These are phyloP conservation scores for Falcaria lacertinaria DNA, from an alignment of 2,888 invertebrate species.

Conservation along the genomic window DNA sequence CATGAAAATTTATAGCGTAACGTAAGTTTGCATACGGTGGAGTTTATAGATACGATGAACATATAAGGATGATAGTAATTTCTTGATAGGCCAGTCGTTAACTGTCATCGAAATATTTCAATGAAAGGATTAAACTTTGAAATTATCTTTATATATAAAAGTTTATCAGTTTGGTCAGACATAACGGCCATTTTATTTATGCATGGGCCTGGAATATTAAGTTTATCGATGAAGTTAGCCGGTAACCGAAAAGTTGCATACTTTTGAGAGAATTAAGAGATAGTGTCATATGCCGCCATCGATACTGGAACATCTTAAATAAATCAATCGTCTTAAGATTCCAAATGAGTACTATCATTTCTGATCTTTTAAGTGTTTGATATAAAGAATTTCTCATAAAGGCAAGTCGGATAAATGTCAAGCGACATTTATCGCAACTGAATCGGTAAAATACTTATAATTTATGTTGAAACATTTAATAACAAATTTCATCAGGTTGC, in stretches of 20 bases:
- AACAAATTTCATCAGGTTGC: no score
- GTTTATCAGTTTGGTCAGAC: not conserved
- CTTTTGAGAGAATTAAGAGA: not conserved
- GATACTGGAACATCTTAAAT: constrained; percentile 39
- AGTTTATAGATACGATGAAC: not conserved
- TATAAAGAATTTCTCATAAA: constrained; percentile 40
- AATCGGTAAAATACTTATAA: constrained; percentile 40
- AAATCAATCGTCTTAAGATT: constrained; percentile 51
- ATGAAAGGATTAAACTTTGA: not conserved
- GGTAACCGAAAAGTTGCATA: not conserved
- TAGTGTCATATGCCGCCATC: constrained; percentile 26
- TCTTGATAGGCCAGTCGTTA: not conserved
- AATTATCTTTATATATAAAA: no score
- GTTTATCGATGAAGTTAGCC: not conserved
- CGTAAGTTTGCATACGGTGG: not conserved
- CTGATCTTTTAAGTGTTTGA: constrained; percentile 37
- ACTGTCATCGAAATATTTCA: not conserved
- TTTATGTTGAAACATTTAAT: constrained; percentile 24
- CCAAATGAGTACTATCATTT: constrained; percentile 37
- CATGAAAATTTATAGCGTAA: constrained; percentile 11
- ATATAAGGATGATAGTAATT: not conserved
- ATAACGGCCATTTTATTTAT: not conserved
- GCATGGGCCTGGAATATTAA: not conserved
- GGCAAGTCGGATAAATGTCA: constrained; percentile 37
- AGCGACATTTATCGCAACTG: constrained; percentile 38